A percentile compares a stretch with the other conserved stretches of the same genome.
These are phyloP conservation scores for Formica selysi DNA, from an alignment of 1,140 invertebrate genomes.

Conservation along the genomic window DNA sequence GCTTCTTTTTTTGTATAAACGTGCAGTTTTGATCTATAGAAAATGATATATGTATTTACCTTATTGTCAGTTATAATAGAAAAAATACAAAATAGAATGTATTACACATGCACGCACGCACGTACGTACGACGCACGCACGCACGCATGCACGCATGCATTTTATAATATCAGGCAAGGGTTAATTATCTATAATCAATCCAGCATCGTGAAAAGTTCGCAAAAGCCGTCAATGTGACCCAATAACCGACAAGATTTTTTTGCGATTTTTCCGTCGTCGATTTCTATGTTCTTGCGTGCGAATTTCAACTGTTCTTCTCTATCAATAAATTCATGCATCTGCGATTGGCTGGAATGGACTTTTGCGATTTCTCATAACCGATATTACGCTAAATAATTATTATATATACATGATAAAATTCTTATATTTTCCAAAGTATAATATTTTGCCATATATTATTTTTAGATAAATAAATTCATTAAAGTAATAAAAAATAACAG, in stretches of 20 bases:
- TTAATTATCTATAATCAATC: neutral
- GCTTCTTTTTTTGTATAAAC: too few relatives aligned
- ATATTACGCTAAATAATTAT: neutral
- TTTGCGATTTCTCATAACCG: neutral
- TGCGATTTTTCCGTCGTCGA: neutral
- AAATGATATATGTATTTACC: too few relatives aligned
- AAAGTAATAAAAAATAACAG: too few relatives aligned
- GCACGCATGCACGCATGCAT: too few relatives aligned
- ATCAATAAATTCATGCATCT: slow-evolving; percentile 9
- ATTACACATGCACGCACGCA: too few relatives aligned
- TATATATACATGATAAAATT: neutral
- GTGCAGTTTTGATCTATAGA: too few relatives aligned
- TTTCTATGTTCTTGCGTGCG: neutral
- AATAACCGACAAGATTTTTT: slow-evolving; percentile 23
- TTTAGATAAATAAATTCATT: too few relatives aligned
- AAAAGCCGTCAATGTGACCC: neutral
- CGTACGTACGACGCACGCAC: too few relatives aligned
- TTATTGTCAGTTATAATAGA: too few relatives aligned
- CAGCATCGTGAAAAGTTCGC: neutral
- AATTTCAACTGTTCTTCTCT: slow-evolving; percentile 23
- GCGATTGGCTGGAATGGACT: neutral
- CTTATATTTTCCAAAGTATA: too few relatives aligned
- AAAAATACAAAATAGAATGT: neutral
- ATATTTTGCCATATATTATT: too few relatives aligned
- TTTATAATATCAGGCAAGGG: neutral